Conservation (phyloP, 2,797 vertebrate genomes). For the Tiaroga cobitis region DNA sequence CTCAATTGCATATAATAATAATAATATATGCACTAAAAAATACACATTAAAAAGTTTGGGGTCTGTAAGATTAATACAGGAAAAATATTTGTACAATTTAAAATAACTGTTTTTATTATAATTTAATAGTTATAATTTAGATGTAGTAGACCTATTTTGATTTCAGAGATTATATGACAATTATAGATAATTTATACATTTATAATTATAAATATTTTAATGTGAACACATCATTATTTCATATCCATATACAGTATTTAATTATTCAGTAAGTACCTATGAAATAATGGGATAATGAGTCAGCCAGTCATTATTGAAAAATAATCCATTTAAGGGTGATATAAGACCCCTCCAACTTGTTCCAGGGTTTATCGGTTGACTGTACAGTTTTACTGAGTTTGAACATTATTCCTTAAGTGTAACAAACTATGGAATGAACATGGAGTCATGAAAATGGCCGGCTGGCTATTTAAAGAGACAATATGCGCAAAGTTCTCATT, state of each 20-base stretch:
- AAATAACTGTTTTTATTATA: neutral
- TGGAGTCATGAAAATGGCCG: neutral
- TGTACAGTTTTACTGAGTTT: neutral
- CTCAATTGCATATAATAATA: neutral
- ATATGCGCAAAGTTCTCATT: neutral
- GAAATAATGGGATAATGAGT: neutral
- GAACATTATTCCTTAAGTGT: neutral
- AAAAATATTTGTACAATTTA: neutral
- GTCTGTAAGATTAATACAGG: neutral
- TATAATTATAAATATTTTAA: neutral
- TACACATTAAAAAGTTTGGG: neutral
- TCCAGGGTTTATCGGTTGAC: too few relatives aligned
- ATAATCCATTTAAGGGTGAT: neutral
- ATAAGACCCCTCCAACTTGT: neutral
- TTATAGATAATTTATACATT: neutral
- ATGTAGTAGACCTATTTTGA: neutral
- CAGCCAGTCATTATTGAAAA: neutral
- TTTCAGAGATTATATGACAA: neutral
- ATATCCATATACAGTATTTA: too few relatives aligned
- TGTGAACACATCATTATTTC: neutral
- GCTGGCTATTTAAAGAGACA: constrained; percentile 11
- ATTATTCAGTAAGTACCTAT: neutral
- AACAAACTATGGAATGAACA: neutral
- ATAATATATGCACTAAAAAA: neutral
- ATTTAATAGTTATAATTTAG: neutral